Conservation (phyloP, 2,113 vertebrate species). For the Pollimyrus isidori region DNA sequence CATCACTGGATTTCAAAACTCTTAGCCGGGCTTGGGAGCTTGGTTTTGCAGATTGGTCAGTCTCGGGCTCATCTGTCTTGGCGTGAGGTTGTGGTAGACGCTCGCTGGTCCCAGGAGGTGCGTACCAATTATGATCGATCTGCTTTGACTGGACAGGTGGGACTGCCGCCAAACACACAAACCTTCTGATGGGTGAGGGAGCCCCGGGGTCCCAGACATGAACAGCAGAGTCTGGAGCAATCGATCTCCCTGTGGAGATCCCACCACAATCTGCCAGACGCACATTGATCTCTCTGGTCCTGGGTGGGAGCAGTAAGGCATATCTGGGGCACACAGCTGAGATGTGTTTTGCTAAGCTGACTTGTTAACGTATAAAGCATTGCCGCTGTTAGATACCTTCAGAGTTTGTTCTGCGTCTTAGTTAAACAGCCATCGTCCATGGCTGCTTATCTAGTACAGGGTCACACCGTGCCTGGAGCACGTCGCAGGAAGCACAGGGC, state of each 20-base stretch:
- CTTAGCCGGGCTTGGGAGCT: neutral
- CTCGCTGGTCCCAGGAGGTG: neutral
- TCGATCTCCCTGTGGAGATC: neutral
- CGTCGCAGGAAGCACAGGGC: neutral
- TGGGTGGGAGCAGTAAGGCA: neutral
- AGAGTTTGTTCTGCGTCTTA: neutral
- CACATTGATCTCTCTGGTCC: neutral
- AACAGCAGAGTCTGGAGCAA: neutral
- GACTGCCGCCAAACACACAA: neutral
- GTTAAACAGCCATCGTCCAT: neutral
- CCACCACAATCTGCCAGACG: neutral
- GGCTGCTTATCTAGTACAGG: neutral
- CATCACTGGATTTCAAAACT: neutral
- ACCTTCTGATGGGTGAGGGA: constrained; percentile 4
- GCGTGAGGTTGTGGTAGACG: neutral
- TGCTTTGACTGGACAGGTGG: constrained; percentile 1
- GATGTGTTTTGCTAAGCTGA: neutral
- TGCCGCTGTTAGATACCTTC: neutral
- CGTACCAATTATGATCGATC: neutral
- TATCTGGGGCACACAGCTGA: neutral
- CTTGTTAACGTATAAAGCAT: neutral
- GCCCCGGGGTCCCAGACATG: neutral
- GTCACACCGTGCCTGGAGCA: neutral
- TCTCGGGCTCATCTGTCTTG: neutral
- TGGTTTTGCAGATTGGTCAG: neutral